Conservation (phyloP, 2,113 vertebrate species). For the Baryphthengus martii region DNA sequence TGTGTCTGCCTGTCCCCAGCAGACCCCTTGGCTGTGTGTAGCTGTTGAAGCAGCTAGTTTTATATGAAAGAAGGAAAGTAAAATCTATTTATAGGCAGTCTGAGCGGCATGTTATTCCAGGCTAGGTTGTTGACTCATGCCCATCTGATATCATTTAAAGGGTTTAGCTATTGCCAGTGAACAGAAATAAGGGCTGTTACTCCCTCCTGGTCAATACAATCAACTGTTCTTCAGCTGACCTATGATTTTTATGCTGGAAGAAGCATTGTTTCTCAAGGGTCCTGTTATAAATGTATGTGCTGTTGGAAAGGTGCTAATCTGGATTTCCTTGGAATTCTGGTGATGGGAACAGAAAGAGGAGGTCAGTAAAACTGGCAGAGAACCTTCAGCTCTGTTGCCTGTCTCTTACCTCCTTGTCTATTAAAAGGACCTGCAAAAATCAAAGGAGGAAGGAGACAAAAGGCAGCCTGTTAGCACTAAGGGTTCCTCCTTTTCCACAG, state of each 20-base stretch:
- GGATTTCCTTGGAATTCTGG: background rate
- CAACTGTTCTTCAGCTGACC: background rate
- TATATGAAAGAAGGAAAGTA: background rate
- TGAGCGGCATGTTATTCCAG: background rate
- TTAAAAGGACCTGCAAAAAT: background rate
- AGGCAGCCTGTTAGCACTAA: background rate
- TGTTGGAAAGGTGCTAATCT: background rate
- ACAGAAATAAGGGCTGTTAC: background rate
- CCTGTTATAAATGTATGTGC: background rate
- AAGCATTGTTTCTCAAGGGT: background rate
- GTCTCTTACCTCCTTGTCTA: accelerated
- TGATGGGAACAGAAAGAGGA: background rate
- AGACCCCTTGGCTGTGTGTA: background rate
- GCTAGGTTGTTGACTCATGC: conserved; percentile 37
- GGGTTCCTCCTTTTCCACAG: background rate
- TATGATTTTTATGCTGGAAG: background rate
- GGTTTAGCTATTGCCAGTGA: background rate
- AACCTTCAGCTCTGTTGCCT: background rate
- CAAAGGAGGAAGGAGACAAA: background rate
- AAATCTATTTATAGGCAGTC: conserved; percentile 32
- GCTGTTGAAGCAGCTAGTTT: background rate
- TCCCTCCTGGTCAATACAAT: conserved; percentile 2
- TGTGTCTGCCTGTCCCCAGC: background rate
- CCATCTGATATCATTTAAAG: conserved; percentile 39
- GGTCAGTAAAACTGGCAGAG: background rate